Evolutionary conservation across 2,888 invertebrate species (phyloP), one percentile per base, ranked within the genome.

Genomic region (Caenorhabditis sp.): DNA sequence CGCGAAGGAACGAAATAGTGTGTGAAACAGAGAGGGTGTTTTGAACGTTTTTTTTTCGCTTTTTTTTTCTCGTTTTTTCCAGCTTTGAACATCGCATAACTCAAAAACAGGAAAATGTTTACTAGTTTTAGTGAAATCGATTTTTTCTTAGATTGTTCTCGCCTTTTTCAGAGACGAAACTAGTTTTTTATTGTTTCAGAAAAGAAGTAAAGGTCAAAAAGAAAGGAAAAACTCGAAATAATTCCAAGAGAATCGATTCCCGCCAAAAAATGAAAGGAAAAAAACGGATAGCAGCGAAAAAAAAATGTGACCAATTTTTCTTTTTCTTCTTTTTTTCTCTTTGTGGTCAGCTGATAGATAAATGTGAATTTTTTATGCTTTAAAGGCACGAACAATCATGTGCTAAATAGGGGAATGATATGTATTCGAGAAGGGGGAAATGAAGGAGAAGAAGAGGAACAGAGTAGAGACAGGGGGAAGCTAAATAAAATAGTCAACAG

Each of bases 11-110:
- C n/a, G n/a, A n/a, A n/a, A n/a, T n/a, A n/a, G n/a, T n/a, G n/a
- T n/a, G n/a, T n/a, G n/a, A n/a, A n/a, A n/a, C n/a, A n/a, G n/a
- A n/a, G n/a, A n/a, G n/a, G n/a, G n/a, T n/a, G n/a, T n/a, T n/a
- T n/a, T n/a, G n/a, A n/a, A n/a, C n/a, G 49, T 23, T 27, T 62
- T 14, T 36, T 31, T 54, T 38, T 63, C 62, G n/a, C n/a, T n/a
- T n/a, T n/a, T n/a, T n/a, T n/a, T n/a, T n/a, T n/a, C n/a, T n/a
- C n/a, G n/a, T n/a, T n/a, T n/a, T n/a, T n/a, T n/a, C n/a, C n/a
- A n/a, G n/a, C n/a, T n/a, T n/a, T n/a, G n/a, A n/a, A n/a, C n/a
- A n/a, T n/a, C n/a, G n/a, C n/a, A n/a, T n/a, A 53, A 36, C 52
- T 50, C 36, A 63, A 54, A 36, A 56, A 17, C 53, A 56, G n/a